Evolutionary conservation across 2,797 vertebrate genomes (phyloP).

Genomic region (Schizopygopsis malacanthus): DNA sequence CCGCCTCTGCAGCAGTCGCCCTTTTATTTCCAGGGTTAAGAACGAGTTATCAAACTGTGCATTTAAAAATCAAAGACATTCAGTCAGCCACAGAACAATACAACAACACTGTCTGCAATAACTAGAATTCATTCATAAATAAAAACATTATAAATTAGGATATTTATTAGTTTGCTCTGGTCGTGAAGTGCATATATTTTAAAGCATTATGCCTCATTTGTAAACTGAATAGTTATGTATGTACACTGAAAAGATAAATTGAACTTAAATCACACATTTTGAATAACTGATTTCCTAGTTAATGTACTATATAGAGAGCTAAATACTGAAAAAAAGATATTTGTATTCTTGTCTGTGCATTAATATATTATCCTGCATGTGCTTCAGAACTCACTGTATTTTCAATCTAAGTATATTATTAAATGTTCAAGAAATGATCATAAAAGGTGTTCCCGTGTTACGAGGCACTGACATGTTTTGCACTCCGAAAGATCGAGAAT

Average conservation of each 20-base stretch:
- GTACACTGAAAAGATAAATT: neutral
- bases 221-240: neutral
- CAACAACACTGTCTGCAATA: neutral
- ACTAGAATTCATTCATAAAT: constrained; percentile 2
- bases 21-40: neutral
- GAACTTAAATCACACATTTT: neutral
- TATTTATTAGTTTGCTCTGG: neutral
- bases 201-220: neutral
- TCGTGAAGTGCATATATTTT: neutral
- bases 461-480: neutral
- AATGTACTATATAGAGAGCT: neutral
- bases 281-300: neutral
- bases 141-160: neutral
- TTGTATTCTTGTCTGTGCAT: neutral
- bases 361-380: neutral
- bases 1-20: neutral
- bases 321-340: neutral
- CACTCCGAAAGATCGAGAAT: neutral
- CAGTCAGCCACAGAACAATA: constrained; percentile 7
- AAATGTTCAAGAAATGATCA: neutral
- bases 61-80: neutral
- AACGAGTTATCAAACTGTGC: neutral
- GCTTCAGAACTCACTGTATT: neutral
- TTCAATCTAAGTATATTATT: neutral
- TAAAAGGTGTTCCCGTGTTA: neutral